Evolutionary conservation across 2,888 invertebrate species (phyloP), one percentile per base, ranked within the genome.

Genomic region (Malthinus flaveolus): DNA sequence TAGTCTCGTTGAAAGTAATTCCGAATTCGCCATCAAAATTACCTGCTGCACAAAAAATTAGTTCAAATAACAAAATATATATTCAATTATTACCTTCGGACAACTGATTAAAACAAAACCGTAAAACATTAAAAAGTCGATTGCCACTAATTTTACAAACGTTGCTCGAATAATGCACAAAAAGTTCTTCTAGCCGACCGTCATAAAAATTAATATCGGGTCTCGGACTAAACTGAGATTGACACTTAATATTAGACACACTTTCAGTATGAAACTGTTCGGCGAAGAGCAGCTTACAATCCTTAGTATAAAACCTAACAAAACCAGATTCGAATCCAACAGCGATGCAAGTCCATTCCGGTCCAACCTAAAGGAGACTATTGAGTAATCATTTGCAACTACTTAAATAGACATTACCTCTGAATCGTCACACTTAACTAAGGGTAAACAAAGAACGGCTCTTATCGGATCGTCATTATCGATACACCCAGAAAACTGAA

Each of bases 331-430:
- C 87, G 71, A 92, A 90, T 9, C 97, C 97, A 56, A 95, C 84
- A 59, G 90, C 86, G 59, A 97, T 84, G 74, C 95, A 95, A 9
- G 94, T 95, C 97, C 97, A 97, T 75, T 97, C 97, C 23, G 93
- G 87, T 5, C 87, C 87, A 73, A 88, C 82, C 84, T 85, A 75
- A 46, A 69, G 70, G 12, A 12, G 32, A 42, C 32, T 10, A 23
- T 23, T 23, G 23, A 1, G 7, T 36, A 3, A 49, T 42, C 6
- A 42, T 42, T 2, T 23, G 9, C 9, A 9, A 11, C 9, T 7
- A 23, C 7, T 6, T 11, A 32, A 10, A 23, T 31, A 36, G 39
- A 32, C 1, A 3, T 58, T 66, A 77, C 74, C 63, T 75, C 74
- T 32, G 76, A 76, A 65, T 72, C 77, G 53, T 75, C 74, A 55